Percentiles rank a stretch among this genome's conserved stretches.
Evolutionary conservation across 2,888 invertebrate species (phyloP).

Genomic region (Ichneumoninae sp.): DNA sequence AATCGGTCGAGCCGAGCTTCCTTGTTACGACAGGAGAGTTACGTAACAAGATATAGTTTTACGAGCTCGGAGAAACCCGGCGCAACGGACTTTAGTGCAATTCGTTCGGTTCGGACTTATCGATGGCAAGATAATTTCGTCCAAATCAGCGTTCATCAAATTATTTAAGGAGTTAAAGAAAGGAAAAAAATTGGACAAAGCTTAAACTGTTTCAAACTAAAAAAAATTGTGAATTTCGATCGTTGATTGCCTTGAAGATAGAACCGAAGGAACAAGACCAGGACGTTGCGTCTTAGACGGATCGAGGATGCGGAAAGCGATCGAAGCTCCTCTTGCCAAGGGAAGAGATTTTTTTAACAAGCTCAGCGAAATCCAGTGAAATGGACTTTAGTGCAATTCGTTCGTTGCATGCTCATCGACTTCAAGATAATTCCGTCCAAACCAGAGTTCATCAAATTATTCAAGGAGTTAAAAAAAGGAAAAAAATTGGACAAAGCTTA

Average conservation of each 20-base stretch:
- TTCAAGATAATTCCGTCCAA: too few relatives aligned
- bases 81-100: neutral
- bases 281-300: neutral
- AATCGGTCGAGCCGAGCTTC: slow-evolving; percentile 29
- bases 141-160: too few relatives aligned
- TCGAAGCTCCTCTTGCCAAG: neutral
- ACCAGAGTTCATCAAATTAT: neutral
- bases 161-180: neutral
- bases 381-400: too few relatives aligned
- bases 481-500: neutral
- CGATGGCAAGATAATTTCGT: neutral
- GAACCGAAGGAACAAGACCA: neutral
- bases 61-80: slow-evolving; percentile 15
- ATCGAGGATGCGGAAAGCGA: neutral
- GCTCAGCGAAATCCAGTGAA: too few relatives aligned
- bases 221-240: too few relatives aligned
- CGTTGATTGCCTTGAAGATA: neutral
- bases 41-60: neutral
- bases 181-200: neutral
- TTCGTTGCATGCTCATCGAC: too few relatives aligned
- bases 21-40: slow-evolving; percentile 4
- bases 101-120: neutral
- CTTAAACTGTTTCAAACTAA: neutral
- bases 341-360: neutral
- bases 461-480: neutral